A percentile compares a stretch with the other conserved stretches of the same genome.
Conservation (phyloP, 2,888 invertebrate species). For the Macrosiphum euphorbiae region DNA sequence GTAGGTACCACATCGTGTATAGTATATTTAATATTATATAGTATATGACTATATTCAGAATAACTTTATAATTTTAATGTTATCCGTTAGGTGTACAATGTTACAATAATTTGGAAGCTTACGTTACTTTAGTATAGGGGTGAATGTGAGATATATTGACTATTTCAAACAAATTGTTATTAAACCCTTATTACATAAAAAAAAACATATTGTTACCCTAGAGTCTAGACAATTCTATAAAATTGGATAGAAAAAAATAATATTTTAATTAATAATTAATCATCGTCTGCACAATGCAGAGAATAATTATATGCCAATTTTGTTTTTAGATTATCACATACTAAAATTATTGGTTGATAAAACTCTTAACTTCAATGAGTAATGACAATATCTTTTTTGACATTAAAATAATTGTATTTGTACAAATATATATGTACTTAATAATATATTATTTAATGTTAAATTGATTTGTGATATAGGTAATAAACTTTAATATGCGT, state of each 20-base stretch:
- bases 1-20: no score
- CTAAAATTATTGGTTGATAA: neutral
- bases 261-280: neutral
- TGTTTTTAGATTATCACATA: neutral
- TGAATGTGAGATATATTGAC: neutral
- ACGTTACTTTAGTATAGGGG: neutral
- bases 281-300: neutral
- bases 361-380: neutral
- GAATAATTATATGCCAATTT: neutral
- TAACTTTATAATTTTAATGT: no score
- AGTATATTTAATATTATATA: no score
- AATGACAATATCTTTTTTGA: neutral
- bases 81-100: neutral
- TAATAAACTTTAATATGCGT: neutral
- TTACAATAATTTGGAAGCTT: neutral
- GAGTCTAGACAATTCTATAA: neutral
- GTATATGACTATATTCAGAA: no score
- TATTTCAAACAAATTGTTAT: neutral
- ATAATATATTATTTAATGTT: neutral
- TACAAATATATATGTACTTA: neutral
- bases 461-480: neutral
- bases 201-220: neutral
- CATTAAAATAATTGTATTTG: neutral
- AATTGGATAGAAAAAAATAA: neutral
- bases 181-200: neutral